phyloP scores from a whole-genome alignment of 2,888 invertebrate genomes.

The Mimas tiliae region DNA sequence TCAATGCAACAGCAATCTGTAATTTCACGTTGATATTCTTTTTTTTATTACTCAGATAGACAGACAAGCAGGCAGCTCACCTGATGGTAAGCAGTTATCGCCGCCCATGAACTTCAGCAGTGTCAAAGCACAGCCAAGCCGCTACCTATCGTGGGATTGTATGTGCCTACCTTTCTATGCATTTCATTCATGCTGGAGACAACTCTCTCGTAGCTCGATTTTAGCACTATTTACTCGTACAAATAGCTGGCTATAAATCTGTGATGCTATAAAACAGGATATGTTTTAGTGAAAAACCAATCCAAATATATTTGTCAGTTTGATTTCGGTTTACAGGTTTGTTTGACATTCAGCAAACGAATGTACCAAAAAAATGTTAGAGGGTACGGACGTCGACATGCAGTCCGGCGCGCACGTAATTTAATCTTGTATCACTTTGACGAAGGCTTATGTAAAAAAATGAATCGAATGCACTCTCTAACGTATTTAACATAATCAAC shows the following conservation, averaged over 20 bases:
- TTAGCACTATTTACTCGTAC: not conserved
- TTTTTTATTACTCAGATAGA: too few relatives aligned
- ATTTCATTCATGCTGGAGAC: too few relatives aligned
- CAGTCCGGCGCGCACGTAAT: conserved; percentile 65
- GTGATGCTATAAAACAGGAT: not conserved
- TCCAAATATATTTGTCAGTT: conserved; percentile 61
- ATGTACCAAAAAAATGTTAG: conserved; percentile 59
- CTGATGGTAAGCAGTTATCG: too few relatives aligned
- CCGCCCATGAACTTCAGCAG: too few relatives aligned
- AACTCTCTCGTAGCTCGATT: not conserved
- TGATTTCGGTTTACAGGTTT: conserved; percentile 72
- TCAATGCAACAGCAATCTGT: too few relatives aligned
- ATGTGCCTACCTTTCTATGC: too few relatives aligned
- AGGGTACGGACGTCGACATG: conserved; percentile 45
- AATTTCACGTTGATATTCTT: too few relatives aligned
- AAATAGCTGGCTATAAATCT: not conserved
- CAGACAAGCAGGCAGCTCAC: too few relatives aligned
- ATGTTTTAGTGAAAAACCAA: not conserved
- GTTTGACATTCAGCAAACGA: conserved; percentile 75
- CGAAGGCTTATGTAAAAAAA: conserved; percentile 59
- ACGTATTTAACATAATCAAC: conserved; percentile 46
- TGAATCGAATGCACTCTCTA: conserved; percentile 42
- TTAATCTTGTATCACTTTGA: conserved; percentile 76
- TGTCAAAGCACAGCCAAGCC: too few relatives aligned
- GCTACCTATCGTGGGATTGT: too few relatives aligned